Base-by-base conservation (phyloP, 2,797 vertebrate species). In the Lateolabrax maculatus region DNA sequence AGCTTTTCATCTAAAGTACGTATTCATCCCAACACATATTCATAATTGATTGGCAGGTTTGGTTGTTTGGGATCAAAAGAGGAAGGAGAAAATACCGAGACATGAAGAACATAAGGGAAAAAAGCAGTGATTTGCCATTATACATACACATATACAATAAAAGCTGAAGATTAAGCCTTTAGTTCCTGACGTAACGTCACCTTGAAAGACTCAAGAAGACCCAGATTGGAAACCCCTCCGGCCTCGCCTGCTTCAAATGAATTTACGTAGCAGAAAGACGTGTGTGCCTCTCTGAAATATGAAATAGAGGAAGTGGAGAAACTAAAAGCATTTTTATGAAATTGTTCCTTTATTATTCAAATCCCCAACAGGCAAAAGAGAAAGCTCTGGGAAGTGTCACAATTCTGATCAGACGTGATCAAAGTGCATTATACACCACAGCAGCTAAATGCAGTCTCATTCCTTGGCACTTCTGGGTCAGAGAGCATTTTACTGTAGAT, bases 391-490 rank as follows among this genome's bases (percentile, higher is more conserved):
- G 60, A 89, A 84, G 69, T 90, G 87, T 90, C 87, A 85, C 83
- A 89, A 81, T 87, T 87, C 79, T 87, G 84, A 93, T 90, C 87
- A 89, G 86, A 84, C 12, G 46, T 76, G 74, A 91, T 93, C 82
- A 92, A 93, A 92, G 89, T 83, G 89, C 79, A 88, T 93, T 78
- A 87, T 82, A 72, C 75, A 92, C 84, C 44, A 76, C 67, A 27
- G 77, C 46, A 52, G 75, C 44, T 89, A 89, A 90, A 89, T 78
- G 79, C 53, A 73, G 70, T 73, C 71, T 88, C 78, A 73, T 76
- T 84, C 21, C 53, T 73, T 88, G 87, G 79, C 87, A 89, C 84
- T 90, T 91, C 53, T 87, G 82, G 89, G 81, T 92, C 87, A 90
- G 83, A 43, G 61, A 86, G 74, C 84, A 66, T 84, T 81, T 81